Conservation (phyloP, 2,888 invertebrate species). For the Spodoptera littoralis region DNA sequence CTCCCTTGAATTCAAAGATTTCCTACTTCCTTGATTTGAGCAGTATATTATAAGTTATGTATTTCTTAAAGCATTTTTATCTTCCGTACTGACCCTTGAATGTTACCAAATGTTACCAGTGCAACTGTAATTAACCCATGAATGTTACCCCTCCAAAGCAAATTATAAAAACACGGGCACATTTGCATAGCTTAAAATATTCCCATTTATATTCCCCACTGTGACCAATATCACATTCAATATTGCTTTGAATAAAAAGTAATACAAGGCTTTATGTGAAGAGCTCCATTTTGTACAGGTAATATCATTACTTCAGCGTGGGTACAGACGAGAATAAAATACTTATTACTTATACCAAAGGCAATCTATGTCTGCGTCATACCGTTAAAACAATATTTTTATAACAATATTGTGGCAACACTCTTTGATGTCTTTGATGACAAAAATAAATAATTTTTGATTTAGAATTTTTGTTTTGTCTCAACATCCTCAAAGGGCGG, state of each 20-base stretch:
- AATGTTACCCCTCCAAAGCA: too few species aligned
- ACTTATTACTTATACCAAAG: slow-evolving; percentile 7
- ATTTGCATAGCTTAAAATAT: slow-evolving; percentile 15
- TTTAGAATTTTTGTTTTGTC: slow-evolving; percentile 19
- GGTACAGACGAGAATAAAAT: slow-evolving; percentile 16
- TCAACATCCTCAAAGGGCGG: slow-evolving; percentile 7
- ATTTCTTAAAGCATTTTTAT: too few species aligned
- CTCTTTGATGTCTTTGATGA: slow-evolving; percentile 22
- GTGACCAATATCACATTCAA: slow-evolving; percentile 35
- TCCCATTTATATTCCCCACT: slow-evolving; percentile 26
- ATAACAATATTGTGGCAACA: slow-evolving; percentile 17
- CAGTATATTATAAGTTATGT: too few species aligned
- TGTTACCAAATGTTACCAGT: too few species aligned
- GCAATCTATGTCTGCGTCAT: not conserved
- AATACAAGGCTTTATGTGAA: slow-evolving; percentile 19
- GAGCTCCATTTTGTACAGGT: slow-evolving; percentile 27
- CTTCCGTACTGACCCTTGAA: too few species aligned
- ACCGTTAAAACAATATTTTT: slow-evolving; percentile 18
- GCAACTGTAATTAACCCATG: too few species aligned
- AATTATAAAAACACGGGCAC: too few species aligned
- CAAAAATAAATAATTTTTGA: slow-evolving; percentile 26
- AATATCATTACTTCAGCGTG: slow-evolving; percentile 21
- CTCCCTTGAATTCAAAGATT: too few species aligned
- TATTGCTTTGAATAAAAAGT: slow-evolving; percentile 30
- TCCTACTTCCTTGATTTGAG: too few species aligned